Conservation (phyloP, 1,140 invertebrate species). For the Conopomorpha cramerella region DNA sequence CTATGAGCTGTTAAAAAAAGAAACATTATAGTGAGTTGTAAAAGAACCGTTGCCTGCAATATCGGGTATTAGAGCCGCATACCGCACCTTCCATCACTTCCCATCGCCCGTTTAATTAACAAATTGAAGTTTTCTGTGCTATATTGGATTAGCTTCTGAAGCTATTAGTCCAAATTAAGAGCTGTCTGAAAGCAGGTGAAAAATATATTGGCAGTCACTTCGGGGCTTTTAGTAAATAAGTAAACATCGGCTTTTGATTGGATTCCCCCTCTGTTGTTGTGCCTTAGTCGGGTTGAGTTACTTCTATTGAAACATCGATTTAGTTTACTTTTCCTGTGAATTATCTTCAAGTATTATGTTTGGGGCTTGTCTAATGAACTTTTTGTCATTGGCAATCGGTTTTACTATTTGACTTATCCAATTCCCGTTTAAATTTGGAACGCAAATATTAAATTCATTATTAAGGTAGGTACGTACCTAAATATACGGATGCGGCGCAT, state of each 20-base stretch:
- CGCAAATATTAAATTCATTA: too few relatives aligned
- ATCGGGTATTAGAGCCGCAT: background rate
- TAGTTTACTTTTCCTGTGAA: background rate
- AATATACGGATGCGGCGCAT: too few relatives aligned
- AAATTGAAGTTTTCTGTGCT: constrained; percentile 55
- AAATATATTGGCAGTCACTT: constrained; percentile 19
- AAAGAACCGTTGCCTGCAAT: background rate
- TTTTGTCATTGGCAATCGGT: too few relatives aligned
- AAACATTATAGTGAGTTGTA: too few relatives aligned
- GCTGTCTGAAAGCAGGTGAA: constrained; percentile 20
- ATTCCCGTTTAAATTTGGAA: too few relatives aligned
- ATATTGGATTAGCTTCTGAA: constrained; percentile 46
- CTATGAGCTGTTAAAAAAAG: background rate
- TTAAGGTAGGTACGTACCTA: too few relatives aligned
- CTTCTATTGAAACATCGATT: background rate
- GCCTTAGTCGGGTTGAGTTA: background rate
- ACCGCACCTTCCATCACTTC: constrained; percentile 44
- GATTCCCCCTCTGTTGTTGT: background rate
- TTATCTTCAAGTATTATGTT: background rate
- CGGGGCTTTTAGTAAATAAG: constrained; percentile 5
- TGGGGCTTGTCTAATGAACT: too few relatives aligned
- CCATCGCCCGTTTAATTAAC: constrained; percentile 54
- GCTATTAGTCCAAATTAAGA: constrained; percentile 60
- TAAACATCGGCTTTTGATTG: constrained; percentile 9
- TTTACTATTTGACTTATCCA: too few relatives aligned